phyloP scores from a whole-genome alignment of 2,797 vertebrate species.

The Neosilurus hyrtlii region DNA sequence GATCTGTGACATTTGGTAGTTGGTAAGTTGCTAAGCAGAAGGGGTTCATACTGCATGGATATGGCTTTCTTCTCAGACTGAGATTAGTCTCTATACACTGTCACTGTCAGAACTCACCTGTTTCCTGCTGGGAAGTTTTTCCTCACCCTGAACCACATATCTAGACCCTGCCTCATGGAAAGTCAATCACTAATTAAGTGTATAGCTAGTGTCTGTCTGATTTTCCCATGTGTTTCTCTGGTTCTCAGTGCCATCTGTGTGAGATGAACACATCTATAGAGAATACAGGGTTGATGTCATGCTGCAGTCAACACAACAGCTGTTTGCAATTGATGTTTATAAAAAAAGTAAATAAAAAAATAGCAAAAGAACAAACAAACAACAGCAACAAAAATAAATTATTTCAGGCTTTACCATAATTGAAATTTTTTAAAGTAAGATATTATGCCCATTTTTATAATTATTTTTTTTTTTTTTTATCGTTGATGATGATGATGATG shows the following conservation, averaged over 20 bases:
- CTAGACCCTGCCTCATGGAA: conserved; percentile 11
- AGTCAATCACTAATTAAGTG: conserved; percentile 16
- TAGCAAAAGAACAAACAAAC: background rate
- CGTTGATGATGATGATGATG: no score
- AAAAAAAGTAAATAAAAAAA: background rate
- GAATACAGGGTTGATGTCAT: background rate
- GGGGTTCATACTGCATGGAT: conserved; percentile 22
- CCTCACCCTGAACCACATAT: conserved; percentile 13
- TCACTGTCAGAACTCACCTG: conserved; percentile 22
- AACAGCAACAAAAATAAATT: no score
- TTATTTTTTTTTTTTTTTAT: no score
- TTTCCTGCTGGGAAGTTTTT: conserved; percentile 20
- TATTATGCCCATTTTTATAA: no score
- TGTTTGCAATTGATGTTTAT: background rate
- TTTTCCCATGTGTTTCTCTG: background rate
- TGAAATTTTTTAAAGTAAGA: no score
- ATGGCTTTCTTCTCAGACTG: conserved; percentile 13
- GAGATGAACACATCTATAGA: background rate
- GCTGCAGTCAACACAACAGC: background rate
- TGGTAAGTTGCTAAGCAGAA: conserved; percentile 42
- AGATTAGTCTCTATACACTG: conserved; percentile 7
- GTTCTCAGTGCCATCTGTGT: background rate
- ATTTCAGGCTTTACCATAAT: background rate
- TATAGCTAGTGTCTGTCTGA: conserved; percentile 15
- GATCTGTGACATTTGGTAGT: conserved; percentile 41